Evolutionary conservation across 2,888 invertebrate genomes (phyloP), one percentile per base, ranked within the genome.

Genomic region (Miltochrista miniata): DNA sequence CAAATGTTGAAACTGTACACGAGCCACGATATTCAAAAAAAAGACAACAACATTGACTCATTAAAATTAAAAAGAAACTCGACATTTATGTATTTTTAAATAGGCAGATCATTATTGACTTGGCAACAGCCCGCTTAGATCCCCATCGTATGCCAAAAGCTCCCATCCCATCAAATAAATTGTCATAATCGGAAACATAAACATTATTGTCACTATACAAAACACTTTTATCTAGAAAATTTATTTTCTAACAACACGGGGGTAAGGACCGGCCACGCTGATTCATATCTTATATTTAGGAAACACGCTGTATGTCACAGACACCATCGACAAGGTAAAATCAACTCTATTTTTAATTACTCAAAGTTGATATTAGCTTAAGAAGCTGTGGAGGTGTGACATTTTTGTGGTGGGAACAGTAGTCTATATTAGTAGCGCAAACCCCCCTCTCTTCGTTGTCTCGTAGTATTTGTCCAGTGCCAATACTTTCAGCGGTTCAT

Each of bases 261-360:
- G 85, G 85, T 85, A 85, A 85, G 81, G 85, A 85, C 85, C 85
- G 81, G 69, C 82, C 83, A 84, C 85, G 81, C 70, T 84, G 85
- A 85, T 69, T 85, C 85, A 85, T 54, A 58, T 49, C 51, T 29
- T 45, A 51, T 54, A 45, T 42, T 39, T 29, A 24, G 42, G 45
- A 45, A 57, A 44, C 52, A 35, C 35, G 33, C 31, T 51, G 8
- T 41, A 68, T 33, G 39, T 38, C 1, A 29, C 36, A 56, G 15
- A 49, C 37, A 34, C 18, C 11, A 34, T 24, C 47, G 35, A 15
- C 41, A 57, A 15, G 34, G 11, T 30, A 55, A 53, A 40, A 44
- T 11, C 30, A 36, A 54, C 48, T 42, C 24, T 61, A 57, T 52
- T 2, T 4, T 1, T 10, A 18, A n/a, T 2, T 0, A 0, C 0